Evolutionary conservation across 2,113 vertebrate genomes (phyloP).

Genomic region (Carettochelys insculpta): DNA sequence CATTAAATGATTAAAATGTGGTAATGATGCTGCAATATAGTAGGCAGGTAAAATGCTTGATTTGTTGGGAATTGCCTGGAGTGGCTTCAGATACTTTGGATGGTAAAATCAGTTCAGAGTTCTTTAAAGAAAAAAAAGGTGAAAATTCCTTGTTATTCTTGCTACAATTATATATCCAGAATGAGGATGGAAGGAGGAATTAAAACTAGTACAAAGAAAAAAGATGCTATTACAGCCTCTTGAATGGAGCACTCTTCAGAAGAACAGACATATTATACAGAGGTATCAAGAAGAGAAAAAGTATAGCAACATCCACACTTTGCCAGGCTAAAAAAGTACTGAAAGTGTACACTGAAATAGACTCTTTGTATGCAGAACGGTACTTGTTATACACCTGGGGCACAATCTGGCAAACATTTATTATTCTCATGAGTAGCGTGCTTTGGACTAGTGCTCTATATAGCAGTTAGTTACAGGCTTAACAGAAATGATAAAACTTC

Average conservation of each 20-base stretch:
- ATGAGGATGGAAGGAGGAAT: background rate
- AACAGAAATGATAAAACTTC: background rate
- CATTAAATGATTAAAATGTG: background rate
- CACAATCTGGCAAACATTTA: background rate
- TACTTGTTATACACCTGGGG: background rate
- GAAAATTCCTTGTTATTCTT: background rate
- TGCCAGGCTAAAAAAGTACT: background rate
- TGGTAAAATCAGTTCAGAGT: background rate
- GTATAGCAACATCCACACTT: background rate
- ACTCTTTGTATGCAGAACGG: background rate
- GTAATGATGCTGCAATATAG: background rate
- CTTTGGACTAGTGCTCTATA: background rate
- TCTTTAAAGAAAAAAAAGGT: background rate
- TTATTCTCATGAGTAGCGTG: background rate
- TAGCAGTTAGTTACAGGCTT: background rate
- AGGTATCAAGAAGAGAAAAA: background rate
- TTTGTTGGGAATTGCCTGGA: constrained; percentile 36
- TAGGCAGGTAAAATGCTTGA: background rate
- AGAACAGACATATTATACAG: background rate
- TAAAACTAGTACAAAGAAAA: constrained; percentile 10
- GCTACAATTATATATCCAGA: background rate
- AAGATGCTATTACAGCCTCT: background rate
- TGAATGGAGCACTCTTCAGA: background rate
- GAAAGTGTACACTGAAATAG: background rate
- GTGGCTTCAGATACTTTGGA: background rate